Evolutionary conservation across 2,797 vertebrate genomes (phyloP).

Genomic region (Hippoglossus hippoglossus): DNA sequence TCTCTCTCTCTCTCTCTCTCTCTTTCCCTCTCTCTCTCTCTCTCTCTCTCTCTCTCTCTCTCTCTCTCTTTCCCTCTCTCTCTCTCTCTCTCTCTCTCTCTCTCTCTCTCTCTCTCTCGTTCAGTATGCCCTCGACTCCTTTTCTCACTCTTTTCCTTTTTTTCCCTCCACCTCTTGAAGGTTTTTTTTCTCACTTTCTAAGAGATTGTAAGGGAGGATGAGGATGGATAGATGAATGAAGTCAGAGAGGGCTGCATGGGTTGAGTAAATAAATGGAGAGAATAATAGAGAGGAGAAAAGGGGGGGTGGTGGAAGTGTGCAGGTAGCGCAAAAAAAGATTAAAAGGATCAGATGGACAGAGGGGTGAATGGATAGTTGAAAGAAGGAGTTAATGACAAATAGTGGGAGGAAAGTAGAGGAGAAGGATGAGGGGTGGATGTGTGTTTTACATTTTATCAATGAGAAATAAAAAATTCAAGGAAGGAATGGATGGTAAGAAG

Average conservation of each 20-base stretch:
- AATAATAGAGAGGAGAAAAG: background rate
- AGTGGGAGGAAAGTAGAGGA: background rate
- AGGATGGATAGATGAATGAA: constrained; percentile 37
- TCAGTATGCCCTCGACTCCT: constrained; percentile 30
- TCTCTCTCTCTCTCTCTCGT: constrained; percentile 21
- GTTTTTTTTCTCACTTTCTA: constrained; percentile 22
- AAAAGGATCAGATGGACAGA: constrained; percentile 18
- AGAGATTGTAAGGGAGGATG: constrained; percentile 24
- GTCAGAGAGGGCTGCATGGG: constrained; percentile 11
- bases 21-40: constrained; percentile 29
- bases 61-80: constrained; percentile 19
- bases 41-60: constrained; percentile 32
- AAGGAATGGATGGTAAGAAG: background rate
- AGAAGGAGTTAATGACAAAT: background rate
- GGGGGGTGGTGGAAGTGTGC: background rate
- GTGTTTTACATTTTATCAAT: background rate
- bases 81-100: constrained; percentile 33
- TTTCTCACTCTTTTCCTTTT: constrained; percentile 16
- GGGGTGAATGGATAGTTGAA: background rate
- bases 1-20: constrained; percentile 35
- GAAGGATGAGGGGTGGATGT: background rate
- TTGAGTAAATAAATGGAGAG: constrained; percentile 37
- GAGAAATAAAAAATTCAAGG: background rate
- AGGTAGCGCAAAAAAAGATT: constrained; percentile 20
- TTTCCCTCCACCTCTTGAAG: background rate